These are phyloP conservation scores for Urophycis tenuis DNA, from an alignment of 2,797 vertebrate genomes.

Conservation along the genomic window DNA sequence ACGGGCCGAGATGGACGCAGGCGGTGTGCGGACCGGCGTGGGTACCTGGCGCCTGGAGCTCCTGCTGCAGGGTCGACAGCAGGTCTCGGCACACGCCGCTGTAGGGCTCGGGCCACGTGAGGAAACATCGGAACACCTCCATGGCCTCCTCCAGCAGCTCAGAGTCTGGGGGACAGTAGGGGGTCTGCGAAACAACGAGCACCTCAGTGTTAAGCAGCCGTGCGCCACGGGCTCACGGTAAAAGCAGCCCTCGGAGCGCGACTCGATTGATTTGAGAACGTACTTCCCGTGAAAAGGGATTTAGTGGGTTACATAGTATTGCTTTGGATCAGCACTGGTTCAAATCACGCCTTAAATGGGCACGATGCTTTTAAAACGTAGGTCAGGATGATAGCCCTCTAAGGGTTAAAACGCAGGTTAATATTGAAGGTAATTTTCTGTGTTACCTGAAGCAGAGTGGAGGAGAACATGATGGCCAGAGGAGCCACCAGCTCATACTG, in stretches of 20 bases:
- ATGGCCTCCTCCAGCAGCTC: constrained; percentile 79
- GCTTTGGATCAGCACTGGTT: background rate
- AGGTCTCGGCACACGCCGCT: constrained; percentile 80
- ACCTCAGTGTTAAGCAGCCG: background rate
- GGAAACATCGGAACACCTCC: constrained; percentile 78
- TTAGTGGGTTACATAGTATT: background rate
- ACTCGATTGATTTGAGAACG: background rate
- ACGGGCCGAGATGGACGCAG: too few species aligned
- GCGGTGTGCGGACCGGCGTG: background rate
- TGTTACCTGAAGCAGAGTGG: constrained; percentile 83
- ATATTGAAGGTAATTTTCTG: background rate
- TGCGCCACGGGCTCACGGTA: background rate
- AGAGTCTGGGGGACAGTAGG: constrained; percentile 76
- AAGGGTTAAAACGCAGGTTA: background rate
- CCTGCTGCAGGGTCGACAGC: constrained; percentile 81
- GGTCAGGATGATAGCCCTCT: background rate
- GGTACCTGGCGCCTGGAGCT: constrained; percentile 86
- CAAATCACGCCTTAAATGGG: background rate
- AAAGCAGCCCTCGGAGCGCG: background rate
- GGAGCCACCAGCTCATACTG: constrained; percentile 87
- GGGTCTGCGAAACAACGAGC: constrained; percentile 69
- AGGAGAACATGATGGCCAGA: constrained; percentile 87
- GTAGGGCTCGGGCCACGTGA: constrained; percentile 92
- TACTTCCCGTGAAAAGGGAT: background rate
- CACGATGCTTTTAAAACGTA: background rate